A percentile compares a stretch with the other conserved stretches of the same genome.
phyloP scores from a whole-genome alignment of 1,140 invertebrate species.

The Camponotus vicinus region DNA sequence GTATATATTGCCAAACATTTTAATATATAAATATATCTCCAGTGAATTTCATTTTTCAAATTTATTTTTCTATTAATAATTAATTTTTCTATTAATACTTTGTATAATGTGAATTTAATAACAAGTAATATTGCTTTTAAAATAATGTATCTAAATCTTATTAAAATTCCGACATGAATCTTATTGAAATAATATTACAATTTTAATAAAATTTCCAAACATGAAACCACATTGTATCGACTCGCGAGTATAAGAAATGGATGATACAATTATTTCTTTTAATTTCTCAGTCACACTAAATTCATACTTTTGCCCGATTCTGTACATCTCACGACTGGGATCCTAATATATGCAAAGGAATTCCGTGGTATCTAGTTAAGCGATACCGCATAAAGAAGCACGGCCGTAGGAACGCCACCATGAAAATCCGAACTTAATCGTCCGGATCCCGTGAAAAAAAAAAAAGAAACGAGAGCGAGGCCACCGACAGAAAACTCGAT shows the following conservation, averaged over 20 bases:
- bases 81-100: too few species aligned
- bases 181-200: neutral
- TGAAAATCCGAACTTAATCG: conserved; percentile 66
- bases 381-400: conserved; percentile 58
- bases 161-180: neutral
- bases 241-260: neutral
- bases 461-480: conserved; percentile 64
- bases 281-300: conserved; percentile 8
- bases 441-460: conserved; percentile 47
- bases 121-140: neutral
- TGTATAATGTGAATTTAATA: neutral
- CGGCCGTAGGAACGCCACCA: conserved; percentile 38
- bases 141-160: neutral
- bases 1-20: too few species aligned
- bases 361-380: conserved; percentile 62
- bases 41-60: too few species aligned
- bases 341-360: conserved; percentile 61
- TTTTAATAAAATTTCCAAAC: neutral
- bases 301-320: conserved; percentile 30
- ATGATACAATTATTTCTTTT: neutral
- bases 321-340: conserved; percentile 35
- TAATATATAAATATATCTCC: too few species aligned
- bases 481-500: conserved; percentile 60
- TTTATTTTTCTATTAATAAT: too few species aligned
- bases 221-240: neutral